Conservation (phyloP, 2,113 vertebrate genomes). For the Pelecanus crispus region DNA sequence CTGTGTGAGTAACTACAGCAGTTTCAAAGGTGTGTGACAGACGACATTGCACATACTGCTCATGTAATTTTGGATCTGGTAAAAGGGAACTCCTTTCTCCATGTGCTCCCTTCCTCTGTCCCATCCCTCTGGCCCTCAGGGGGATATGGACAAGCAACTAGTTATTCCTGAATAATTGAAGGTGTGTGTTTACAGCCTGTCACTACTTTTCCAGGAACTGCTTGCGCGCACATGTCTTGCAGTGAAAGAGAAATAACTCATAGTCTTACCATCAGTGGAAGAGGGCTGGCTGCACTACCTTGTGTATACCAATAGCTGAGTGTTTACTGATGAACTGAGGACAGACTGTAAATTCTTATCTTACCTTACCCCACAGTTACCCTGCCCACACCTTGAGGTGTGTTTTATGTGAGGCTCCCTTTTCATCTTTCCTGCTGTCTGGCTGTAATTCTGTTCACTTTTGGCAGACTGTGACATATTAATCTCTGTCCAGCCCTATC, state of each 20-base stretch:
- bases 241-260: neutral
- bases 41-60: neutral
- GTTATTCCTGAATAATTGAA: neutral
- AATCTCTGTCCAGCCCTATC: neutral
- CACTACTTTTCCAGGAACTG: neutral
- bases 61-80: neutral
- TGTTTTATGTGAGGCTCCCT: neutral
- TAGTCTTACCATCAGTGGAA: neutral
- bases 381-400: neutral
- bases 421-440: neutral
- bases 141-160: neutral
- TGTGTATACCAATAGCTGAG: neutral
- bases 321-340: neutral
- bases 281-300: neutral
- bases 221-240: neutral
- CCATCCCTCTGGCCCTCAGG: neutral
- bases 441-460: neutral
- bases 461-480: neutral
- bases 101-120: neutral
- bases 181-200: neutral
- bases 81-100: neutral
- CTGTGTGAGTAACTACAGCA: neutral
- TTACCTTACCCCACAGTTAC: neutral
- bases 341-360: neutral
- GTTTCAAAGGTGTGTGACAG: neutral